These are phyloP conservation scores for Epinephelus cyanopodus DNA, from an alignment of 2,113 vertebrate genomes.

Conservation along the genomic window DNA sequence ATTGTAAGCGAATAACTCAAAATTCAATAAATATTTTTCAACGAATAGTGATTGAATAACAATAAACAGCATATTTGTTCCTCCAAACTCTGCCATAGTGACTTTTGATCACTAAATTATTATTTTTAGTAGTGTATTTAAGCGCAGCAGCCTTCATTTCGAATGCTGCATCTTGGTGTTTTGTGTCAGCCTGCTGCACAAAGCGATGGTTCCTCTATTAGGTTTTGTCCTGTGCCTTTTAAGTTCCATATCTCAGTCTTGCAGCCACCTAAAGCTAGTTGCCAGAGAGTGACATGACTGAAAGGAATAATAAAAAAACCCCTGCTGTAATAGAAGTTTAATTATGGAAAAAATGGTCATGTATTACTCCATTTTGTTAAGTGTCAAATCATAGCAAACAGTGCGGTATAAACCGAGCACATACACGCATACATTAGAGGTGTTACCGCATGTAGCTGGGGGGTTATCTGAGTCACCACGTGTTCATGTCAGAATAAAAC, in stretches of 20 bases:
- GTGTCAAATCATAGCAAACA: slow-evolving; percentile 50
- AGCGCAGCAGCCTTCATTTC: slow-evolving; percentile 15
- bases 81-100: neutral
- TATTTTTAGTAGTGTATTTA: slow-evolving; percentile 8
- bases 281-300: slow-evolving; percentile 45
- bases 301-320: slow-evolving; percentile 29
- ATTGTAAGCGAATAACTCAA: neutral
- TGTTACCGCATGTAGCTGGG: neutral
- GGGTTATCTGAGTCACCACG: slow-evolving; percentile 16
- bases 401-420: neutral
- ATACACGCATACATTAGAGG: neutral
- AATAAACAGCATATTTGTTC: neutral
- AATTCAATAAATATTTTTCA: slow-evolving; percentile 19
- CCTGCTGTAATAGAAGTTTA: slow-evolving; percentile 39
- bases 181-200: slow-evolving; percentile 8
- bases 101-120: slow-evolving; percentile 7
- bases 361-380: slow-evolving; percentile 23
- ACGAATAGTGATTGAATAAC: neutral
- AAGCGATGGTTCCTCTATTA: neutral
- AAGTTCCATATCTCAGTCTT: slow-evolving; percentile 58
- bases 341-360: slow-evolving; percentile 39
- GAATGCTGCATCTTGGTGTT: slow-evolving; percentile 18
- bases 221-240: slow-evolving; percentile 46
- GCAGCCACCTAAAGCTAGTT: slow-evolving; percentile 53
- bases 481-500: slow-evolving; percentile 5